Conservation (phyloP, 2,888 invertebrate species). For the Nomada hirtipes region DNA sequence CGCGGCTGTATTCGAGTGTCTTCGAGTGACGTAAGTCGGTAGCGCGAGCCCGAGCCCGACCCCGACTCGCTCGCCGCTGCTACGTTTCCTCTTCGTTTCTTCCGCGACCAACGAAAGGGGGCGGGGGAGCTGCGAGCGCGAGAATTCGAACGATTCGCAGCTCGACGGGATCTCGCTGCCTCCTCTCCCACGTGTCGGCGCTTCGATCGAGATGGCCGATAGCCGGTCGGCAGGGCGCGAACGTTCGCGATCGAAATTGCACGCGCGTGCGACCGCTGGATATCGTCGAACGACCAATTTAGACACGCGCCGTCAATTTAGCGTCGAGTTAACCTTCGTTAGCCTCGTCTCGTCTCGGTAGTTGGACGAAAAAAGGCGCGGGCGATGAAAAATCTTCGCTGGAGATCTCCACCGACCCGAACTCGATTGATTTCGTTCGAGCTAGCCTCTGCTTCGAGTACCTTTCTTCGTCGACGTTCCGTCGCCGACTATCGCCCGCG, state of each 20-base stretch:
- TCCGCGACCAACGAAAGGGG: not conserved
- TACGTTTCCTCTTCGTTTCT: not conserved
- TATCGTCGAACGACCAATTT: slow-evolving; percentile 37
- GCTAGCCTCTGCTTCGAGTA: not conserved
- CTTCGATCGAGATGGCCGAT: too few species aligned
- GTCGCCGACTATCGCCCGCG: not conserved
- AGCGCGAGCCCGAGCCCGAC: too few species aligned
- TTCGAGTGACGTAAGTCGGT: slow-evolving; percentile 51
- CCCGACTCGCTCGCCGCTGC: too few species aligned
- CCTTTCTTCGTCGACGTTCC: not conserved
- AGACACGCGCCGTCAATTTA: slow-evolving; percentile 53
- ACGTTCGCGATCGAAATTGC: not conserved
- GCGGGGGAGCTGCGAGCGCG: not conserved
- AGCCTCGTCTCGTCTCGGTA: slow-evolving; percentile 31
- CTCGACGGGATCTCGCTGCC: too few species aligned
- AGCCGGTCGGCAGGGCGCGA: too few species aligned
- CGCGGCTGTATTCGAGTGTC: slow-evolving; percentile 45
- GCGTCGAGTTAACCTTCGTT: slow-evolving; percentile 50
- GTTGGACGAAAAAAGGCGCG: slow-evolving; percentile 11
- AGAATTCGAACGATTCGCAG: not conserved
- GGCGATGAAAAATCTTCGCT: slow-evolving; percentile 5
- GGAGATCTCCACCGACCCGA: not conserved
- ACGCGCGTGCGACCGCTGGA: not conserved
- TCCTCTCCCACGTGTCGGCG: too few species aligned
- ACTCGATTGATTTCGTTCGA: slow-evolving; percentile 1